Evolutionary conservation across 2,113 vertebrate species (phyloP).

Genomic region (Myotis brandtii): DNA sequence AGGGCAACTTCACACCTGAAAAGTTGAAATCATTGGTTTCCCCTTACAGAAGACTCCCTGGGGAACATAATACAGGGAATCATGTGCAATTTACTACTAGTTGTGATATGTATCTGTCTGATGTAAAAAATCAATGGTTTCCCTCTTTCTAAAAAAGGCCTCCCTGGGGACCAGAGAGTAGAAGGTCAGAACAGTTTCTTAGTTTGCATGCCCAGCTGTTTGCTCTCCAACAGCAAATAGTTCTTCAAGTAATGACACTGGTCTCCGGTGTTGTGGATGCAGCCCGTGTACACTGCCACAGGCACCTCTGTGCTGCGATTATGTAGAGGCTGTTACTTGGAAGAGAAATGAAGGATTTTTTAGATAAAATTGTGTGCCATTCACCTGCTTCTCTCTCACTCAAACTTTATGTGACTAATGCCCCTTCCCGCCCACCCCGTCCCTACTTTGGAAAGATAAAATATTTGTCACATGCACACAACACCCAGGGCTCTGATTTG

Average conservation of each 20-base stretch:
- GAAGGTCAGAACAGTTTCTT: slow-evolving; percentile 67
- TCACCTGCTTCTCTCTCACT: not conserved
- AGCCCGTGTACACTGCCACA: not conserved
- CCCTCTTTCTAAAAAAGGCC: not conserved
- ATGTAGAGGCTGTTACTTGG: not conserved
- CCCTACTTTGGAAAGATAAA: not conserved
- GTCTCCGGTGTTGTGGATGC: not conserved
- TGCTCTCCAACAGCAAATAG: slow-evolving; percentile 60
- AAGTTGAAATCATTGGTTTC: slow-evolving; percentile 81
- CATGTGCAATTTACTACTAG: slow-evolving; percentile 68
- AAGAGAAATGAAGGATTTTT: slow-evolving; percentile 36
- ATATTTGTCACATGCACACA: not conserved
- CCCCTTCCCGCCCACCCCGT: rapidly evolving
- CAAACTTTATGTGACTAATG: not conserved
- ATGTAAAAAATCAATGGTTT: slow-evolving; percentile 56
- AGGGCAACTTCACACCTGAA: slow-evolving; percentile 72
- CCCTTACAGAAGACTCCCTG: slow-evolving; percentile 67
- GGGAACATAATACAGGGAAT: slow-evolving; percentile 72
- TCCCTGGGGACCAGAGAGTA: slow-evolving; percentile 53
- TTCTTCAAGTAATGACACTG: slow-evolving; percentile 38
- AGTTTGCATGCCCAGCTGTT: slow-evolving; percentile 40
- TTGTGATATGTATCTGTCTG: slow-evolving; percentile 68
- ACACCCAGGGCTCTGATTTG: not conserved
- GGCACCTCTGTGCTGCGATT: not conserved
- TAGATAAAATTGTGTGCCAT: not conserved